phyloP scores from a whole-genome alignment of 2,113 vertebrate genomes.

The Ellobius talpinus region DNA sequence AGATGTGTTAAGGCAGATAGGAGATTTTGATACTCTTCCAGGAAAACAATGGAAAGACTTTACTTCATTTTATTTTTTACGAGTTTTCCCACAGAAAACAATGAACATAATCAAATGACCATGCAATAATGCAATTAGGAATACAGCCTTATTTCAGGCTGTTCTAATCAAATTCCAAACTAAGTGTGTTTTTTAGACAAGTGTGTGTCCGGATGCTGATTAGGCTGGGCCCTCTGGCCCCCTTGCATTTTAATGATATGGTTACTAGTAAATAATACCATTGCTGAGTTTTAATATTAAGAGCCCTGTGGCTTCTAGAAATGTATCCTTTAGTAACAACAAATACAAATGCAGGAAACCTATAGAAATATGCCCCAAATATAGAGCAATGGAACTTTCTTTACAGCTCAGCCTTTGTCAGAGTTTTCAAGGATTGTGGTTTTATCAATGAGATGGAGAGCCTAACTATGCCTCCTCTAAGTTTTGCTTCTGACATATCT shows the following conservation, averaged over 20 bases:
- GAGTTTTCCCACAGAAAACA: conserved; percentile 47
- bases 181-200: conserved; percentile 8
- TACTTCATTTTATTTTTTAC: neutral
- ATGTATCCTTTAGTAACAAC: neutral
- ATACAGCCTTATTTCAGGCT: conserved; percentile 39
- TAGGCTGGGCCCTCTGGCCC: neutral
- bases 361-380: conserved; percentile 6
- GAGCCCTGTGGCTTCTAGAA: conserved; percentile 18
- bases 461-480: neutral
- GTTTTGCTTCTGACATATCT: conserved; percentile 1
- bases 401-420: conserved; percentile 23
- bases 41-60: conserved; percentile 48
- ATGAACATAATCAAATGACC: conserved; percentile 55
- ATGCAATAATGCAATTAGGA: conserved; percentile 37
- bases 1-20: conserved; percentile 71
- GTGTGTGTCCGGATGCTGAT: neutral
- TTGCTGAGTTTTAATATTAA: conserved; percentile 16
- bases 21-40: conserved; percentile 67
- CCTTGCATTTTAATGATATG: neutral
- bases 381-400: neutral
- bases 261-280: conserved; percentile 1
- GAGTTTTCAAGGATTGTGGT: neutral
- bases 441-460: neutral
- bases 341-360: conserved; percentile 14
- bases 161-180: conserved; percentile 28